A percentile compares a stretch with the other conserved stretches of the same genome.
These are phyloP conservation scores for Spicauda simplicius DNA, from an alignment of 2,888 invertebrate species.

Conservation along the genomic window DNA sequence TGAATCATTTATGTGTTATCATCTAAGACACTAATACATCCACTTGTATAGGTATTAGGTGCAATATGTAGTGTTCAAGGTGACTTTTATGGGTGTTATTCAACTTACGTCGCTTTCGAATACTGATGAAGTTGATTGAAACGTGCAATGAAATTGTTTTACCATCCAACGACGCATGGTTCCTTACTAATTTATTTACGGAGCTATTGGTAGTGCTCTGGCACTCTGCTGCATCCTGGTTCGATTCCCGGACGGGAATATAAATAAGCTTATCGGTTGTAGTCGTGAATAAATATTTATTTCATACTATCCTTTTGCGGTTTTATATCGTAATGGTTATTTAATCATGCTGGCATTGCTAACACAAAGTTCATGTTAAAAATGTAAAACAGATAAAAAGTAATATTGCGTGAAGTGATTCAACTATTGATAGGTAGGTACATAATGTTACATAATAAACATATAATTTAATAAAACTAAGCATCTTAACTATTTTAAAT, in stretches of 20 bases:
- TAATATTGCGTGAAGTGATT: no score
- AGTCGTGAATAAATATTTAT: conserved; percentile 25
- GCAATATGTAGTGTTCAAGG: conserved; percentile 27
- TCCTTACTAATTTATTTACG: conserved; percentile 27
- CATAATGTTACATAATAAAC: no score
- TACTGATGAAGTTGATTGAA: conserved; percentile 42
- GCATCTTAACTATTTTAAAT: no score
- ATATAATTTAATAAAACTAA: no score
- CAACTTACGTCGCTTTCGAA: conserved; percentile 41
- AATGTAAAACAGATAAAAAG: no score
- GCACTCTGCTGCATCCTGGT: conserved; percentile 30
- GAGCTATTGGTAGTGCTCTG: conserved; percentile 32
- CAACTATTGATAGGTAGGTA: no score
- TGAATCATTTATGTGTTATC: conserved; percentile 34
- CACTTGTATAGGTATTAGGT: conserved; percentile 18
- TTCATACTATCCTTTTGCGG: conserved; percentile 6
- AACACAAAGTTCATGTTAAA: no score
- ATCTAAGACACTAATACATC: conserved; percentile 23
- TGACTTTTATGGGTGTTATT: conserved; percentile 44
- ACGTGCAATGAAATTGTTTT: conserved; percentile 39
- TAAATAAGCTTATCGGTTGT: conserved; percentile 28
- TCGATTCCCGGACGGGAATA: conserved; percentile 28
- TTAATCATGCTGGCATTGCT: no score
- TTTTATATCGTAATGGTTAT: neutral
- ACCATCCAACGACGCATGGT: conserved; percentile 25